These are phyloP conservation scores for Podabrus alpinus DNA, from an alignment of 2,888 invertebrate genomes.

Conservation along the genomic window DNA sequence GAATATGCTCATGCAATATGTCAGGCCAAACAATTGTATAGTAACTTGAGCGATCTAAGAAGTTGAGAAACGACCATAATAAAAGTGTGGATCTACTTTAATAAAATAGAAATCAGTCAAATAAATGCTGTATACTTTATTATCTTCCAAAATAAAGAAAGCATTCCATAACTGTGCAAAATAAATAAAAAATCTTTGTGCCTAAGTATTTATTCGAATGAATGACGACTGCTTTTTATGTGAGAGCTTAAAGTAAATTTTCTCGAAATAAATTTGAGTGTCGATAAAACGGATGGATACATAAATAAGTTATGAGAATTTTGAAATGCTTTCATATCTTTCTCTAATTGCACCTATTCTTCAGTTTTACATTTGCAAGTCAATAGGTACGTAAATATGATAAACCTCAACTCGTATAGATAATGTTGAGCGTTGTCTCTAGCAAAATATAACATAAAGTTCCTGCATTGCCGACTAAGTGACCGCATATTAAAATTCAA, in stretches of 20 bases:
- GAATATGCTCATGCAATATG: constrained; percentile 19
- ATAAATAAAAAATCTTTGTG: constrained; percentile 49
- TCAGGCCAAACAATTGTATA: constrained; percentile 32
- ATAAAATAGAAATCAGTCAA: constrained; percentile 50
- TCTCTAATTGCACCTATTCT: constrained; percentile 39
- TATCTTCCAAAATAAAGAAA: constrained; percentile 47
- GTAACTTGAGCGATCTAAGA: constrained; percentile 34
- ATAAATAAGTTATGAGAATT: constrained; percentile 48
- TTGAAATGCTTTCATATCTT: constrained; percentile 40
- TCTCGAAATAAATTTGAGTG: constrained; percentile 50
- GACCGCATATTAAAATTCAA: constrained; percentile 33
- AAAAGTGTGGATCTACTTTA: constrained; percentile 46
- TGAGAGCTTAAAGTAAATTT: constrained; percentile 45
- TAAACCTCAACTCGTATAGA: neutral
- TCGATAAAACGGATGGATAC: constrained; percentile 48
- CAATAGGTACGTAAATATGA: neutral
- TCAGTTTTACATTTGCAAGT: constrained; percentile 31
- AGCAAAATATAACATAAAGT: constrained; percentile 10
- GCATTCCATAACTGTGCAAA: constrained; percentile 47
- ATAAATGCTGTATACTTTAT: constrained; percentile 49
- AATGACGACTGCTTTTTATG: constrained; percentile 50
- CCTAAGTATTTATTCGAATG: constrained; percentile 51
- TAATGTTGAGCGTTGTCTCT: neutral
- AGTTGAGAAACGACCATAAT: constrained; percentile 32
- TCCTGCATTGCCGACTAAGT: constrained; percentile 25